Evolutionary conservation across 1,140 invertebrate genomes (phyloP), one percentile per base, ranked within the genome.

Genomic region (Drosophila neocordata): DNA sequence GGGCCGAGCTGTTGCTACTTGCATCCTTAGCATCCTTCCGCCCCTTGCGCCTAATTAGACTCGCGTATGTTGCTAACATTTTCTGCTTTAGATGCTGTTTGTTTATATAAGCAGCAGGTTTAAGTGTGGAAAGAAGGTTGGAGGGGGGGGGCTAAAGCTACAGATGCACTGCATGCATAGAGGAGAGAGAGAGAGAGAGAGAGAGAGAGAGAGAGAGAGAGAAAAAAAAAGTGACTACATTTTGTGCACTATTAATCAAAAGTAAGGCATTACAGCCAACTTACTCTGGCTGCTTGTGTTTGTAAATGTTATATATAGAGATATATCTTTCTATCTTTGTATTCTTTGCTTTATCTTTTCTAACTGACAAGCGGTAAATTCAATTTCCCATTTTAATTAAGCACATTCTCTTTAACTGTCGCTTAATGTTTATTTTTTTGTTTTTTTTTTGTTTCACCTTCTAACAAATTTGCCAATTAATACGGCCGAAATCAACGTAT

Each of bases 11-110:
- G 63, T 44, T 53, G 35, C 59, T 20, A 15, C 20, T 31, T 55
- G 59, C 52, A 20, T 31, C 52, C 15, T 48, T 20, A 20, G 34
- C 58, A 35, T 31, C n/a, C 8, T 61, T 31, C 58, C 38, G 56
- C 18, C 20, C 31, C 34, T 56, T 24, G 51, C 62, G 51, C 62
- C 53, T 77, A 73, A 77, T 77, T 77, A 77, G 65, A 35, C 59
- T 62, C 52, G 51, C 55, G 67, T 41, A 59, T 77, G 59, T 44
- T 38, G 62, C 41, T 77, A 64, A 66, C 71, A 74, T 52, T 67
- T 62, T 60, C 34, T 74, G 41, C 63, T 38, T 52, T 22, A 12
- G 20, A 51, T 65, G 35, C n/a, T 61, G 38, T 61, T 24, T 61
- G 58, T 61, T 41, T 61, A n/a, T 61, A 41, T 61, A 59, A 38